Evolutionary conservation across 2,797 vertebrate genomes (phyloP).

Genomic region (Neosilurus hyrtlii): DNA sequence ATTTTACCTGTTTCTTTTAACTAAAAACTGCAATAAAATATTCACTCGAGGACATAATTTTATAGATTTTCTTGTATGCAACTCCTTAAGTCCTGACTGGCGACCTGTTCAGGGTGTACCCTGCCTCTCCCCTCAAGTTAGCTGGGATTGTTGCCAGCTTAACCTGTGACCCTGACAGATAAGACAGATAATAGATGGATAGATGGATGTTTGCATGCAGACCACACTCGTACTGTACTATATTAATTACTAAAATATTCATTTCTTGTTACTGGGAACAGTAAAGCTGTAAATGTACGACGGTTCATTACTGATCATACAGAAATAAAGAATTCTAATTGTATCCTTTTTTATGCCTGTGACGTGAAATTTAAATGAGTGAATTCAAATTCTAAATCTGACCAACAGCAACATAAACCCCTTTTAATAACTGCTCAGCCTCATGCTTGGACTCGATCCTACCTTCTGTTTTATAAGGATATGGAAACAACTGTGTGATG

Average conservation of each 20-base stretch:
- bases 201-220: no score
- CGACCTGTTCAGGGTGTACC: no score
- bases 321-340: not conserved
- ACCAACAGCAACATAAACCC: not conserved
- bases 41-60: not conserved
- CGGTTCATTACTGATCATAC: not conserved
- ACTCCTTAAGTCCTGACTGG: no score
- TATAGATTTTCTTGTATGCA: no score
- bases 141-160: no score
- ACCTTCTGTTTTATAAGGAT: not conserved
- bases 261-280: not conserved
- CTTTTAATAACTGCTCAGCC: not conserved
- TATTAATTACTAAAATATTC: not conserved
- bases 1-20: no score
- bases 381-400: not conserved
- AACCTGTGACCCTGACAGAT: no score
- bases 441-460: not conserved
- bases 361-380: not conserved
- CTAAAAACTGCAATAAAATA: not conserved
- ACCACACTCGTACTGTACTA: no score
- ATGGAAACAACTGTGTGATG: constrained; percentile 6
- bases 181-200: no score
- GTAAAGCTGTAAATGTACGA: not conserved
- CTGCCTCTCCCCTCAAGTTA: no score
- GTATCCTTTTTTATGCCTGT: not conserved